Percentiles rank a stretch among this genome's conserved stretches.
These are phyloP conservation scores for Wasmannia auropunctata DNA, from an alignment of 1,140 invertebrate genomes.

Conservation along the genomic window DNA sequence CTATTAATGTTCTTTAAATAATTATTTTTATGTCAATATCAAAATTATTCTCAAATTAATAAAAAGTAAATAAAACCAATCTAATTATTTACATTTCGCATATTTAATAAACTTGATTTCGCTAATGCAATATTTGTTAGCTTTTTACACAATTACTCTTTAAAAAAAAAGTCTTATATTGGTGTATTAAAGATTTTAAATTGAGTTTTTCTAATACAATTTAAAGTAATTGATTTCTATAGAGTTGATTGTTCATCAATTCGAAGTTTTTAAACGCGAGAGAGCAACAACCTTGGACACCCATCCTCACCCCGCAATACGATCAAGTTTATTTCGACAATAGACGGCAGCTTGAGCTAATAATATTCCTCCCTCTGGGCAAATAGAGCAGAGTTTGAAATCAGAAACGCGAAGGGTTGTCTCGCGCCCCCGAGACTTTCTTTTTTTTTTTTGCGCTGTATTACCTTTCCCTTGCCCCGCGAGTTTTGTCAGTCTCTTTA, in stretches of 20 bases:
- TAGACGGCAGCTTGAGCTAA: slow-evolving; percentile 82
- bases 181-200: neutral
- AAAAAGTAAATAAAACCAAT: slow-evolving; percentile 1
- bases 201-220: neutral
- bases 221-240: neutral
- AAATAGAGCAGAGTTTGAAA: slow-evolving; percentile 60
- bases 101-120: slow-evolving; percentile 3
- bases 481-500: slow-evolving; percentile 60
- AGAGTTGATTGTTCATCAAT: neutral
- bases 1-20: neutral
- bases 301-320: neutral
- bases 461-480: slow-evolving; percentile 36
- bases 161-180: neutral
- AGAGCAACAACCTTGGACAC: slow-evolving; percentile 8
- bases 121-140: neutral
- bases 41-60: neutral
- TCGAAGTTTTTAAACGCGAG: neutral
- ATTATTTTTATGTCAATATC: neutral
- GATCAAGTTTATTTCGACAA: slow-evolving; percentile 80
- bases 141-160: neutral
- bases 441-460: slow-evolving; percentile 62
- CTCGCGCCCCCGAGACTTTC: slow-evolving; percentile 59
- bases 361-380: slow-evolving; percentile 80
- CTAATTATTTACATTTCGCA: neutral
- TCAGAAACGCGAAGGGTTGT: slow-evolving; percentile 63